Evolutionary conservation across 2,797 vertebrate species (phyloP), one percentile per base, ranked within the genome.

Genomic region (Petrocephalus sullivani): DNA sequence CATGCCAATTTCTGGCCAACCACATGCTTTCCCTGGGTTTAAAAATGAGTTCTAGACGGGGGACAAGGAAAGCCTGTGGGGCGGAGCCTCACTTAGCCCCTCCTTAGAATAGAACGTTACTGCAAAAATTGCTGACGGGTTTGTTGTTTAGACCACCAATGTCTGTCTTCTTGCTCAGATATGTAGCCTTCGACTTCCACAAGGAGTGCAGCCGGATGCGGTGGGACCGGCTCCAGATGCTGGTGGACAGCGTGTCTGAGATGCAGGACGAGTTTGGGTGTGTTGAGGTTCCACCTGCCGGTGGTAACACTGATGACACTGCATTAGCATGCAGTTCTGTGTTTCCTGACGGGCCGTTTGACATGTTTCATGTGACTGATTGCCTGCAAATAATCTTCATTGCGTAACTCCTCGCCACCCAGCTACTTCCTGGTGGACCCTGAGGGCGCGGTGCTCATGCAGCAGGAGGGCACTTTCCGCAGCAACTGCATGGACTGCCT

Each of bases 401-500:
- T 19, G 7, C 23, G 81, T 6, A 46, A 82, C 19, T 83, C 46
- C 53, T 83, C 7, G 46, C 41, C 21, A 0, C 81, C 81, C 91
- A 99, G 98, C 90, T 99, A 98, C 92, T 99, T 98, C 94, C 94
- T 99, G 94, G 97, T 99, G 91, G 98, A 99, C 85, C 91, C 95
- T 0, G 96, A 97, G 0, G 98, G 97, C 23, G 96, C 95, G 54
- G 97, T 97, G 64, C 91, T 97, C 90, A 85, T 93, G 1, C 97
- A 94, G 90, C 98, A 99, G 93, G 98, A 99, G 1, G 98, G 98
- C 12, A 96, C 93, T 0, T 99, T 99, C 92, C 96, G 98, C 61
- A 99, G 97, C 93, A 99, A 99, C 91, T 99, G 98, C 93, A 99
- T 99, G 97, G 98, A 99, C 90, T 99, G 98, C 92, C 94, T 99